Evolutionary conservation across 2,888 invertebrate genomes (phyloP).

Genomic region (Aphidoletes aphidimyza): DNA sequence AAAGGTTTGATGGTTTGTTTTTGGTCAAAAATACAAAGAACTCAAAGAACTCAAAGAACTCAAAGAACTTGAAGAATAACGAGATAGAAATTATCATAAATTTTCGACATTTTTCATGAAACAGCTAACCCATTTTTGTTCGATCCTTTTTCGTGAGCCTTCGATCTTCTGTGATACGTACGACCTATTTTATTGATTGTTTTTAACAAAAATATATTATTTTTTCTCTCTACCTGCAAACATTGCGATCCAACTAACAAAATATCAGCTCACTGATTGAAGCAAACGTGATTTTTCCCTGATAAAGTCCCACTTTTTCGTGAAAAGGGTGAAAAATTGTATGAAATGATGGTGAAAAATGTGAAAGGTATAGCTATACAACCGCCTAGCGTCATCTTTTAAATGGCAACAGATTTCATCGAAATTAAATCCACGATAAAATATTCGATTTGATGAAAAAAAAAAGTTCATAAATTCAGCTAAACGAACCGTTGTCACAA

Average conservation of each 20-base stretch:
- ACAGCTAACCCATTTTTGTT: slow-evolving; percentile 27
- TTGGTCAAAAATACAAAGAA: not conserved
- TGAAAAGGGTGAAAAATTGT: slow-evolving; percentile 38
- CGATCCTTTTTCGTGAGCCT: not conserved
- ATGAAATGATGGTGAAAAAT: not conserved
- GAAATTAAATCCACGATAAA: not conserved
- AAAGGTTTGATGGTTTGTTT: not conserved
- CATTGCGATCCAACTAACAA: too few relatives aligned
- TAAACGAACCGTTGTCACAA: too few relatives aligned
- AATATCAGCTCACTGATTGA: too few relatives aligned
- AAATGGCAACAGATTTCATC: not conserved
- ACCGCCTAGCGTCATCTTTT: slow-evolving; percentile 12
- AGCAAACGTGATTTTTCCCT: not conserved
- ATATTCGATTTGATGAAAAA: not conserved
- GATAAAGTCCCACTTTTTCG: not conserved
- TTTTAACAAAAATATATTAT: not conserved
- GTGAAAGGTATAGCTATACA: not conserved
- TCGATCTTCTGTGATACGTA: not conserved
- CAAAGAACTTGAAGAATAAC: not conserved
- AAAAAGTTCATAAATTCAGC: too few relatives aligned
- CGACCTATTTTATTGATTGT: slow-evolving; percentile 35
- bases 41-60: too few relatives aligned
- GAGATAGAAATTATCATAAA: slow-evolving; percentile 49
- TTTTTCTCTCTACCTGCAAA: slow-evolving; percentile 11
- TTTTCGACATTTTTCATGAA: slow-evolving; percentile 37